These are phyloP conservation scores for Globodera rostochiensis DNA, from an alignment of 1,140 invertebrate genomes.

Conservation along the genomic window DNA sequence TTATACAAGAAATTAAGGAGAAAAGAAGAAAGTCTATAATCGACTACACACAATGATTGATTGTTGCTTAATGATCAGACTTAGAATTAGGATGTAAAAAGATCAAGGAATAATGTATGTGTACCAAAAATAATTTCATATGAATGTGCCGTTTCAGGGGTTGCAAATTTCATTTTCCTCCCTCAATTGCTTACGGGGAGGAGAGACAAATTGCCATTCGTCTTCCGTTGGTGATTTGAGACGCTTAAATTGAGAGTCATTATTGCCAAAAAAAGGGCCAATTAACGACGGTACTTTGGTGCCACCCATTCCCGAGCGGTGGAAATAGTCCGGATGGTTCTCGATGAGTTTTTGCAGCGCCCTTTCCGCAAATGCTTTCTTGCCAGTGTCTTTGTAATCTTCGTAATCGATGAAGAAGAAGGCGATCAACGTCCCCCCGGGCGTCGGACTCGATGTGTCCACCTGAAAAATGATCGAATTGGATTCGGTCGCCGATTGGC, in stretches of 20 bases:
- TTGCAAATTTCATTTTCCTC: not conserved
- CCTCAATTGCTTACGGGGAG: not conserved
- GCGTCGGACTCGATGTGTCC: not conserved
- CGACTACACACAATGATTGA: too few relatives aligned
- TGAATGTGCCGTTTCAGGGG: too few relatives aligned
- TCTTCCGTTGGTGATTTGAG: not conserved
- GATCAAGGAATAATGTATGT: too few relatives aligned
- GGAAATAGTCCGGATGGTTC: not conserved
- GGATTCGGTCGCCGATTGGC: too few relatives aligned
- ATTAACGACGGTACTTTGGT: not conserved
- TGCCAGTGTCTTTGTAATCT: not conserved
- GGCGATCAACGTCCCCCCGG: not conserved
- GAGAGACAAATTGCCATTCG: not conserved
- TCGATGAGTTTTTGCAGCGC: not conserved
- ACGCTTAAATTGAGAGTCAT: not conserved
- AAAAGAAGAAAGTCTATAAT: too few relatives aligned
- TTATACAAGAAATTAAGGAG: too few relatives aligned
- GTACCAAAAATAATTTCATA: too few relatives aligned
- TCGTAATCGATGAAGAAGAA: not conserved
- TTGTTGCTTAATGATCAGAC: too few relatives aligned
- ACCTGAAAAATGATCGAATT: not conserved
- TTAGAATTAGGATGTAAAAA: too few relatives aligned
- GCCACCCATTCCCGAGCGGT: not conserved
- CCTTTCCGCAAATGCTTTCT: not conserved
- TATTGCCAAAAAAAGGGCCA: too few relatives aligned